A percentile compares a stretch with the other conserved stretches of the same genome.
Conservation (phyloP, 2,113 vertebrate genomes). For the Apodemus sylvaticus region DNA sequence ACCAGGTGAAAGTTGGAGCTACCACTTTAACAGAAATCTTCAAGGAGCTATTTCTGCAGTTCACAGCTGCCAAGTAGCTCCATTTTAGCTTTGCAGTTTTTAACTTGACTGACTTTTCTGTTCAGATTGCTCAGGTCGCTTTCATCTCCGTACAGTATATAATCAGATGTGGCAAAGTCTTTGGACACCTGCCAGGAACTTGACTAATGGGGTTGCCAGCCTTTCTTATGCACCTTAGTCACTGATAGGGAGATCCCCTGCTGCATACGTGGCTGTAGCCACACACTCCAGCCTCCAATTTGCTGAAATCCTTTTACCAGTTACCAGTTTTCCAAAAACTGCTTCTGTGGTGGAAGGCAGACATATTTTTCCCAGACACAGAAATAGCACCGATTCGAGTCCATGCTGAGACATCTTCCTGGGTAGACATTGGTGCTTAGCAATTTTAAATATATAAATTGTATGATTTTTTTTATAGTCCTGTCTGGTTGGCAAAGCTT, state of each 20-base stretch:
- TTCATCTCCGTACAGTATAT: not conserved
- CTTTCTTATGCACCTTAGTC: not conserved
- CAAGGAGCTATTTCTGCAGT: slow-evolving; percentile 92
- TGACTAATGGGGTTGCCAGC: not conserved
- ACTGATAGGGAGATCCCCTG: no score
- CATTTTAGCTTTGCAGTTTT: slow-evolving; percentile 79
- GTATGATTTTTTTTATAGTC: not conserved
- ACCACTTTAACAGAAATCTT: slow-evolving; percentile 95
- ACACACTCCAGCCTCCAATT: not conserved
- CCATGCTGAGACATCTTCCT: not conserved
- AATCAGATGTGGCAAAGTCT: no score
- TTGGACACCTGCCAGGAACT: not conserved
- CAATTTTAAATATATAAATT: not conserved
- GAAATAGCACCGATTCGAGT: not conserved
- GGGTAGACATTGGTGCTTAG: not conserved
- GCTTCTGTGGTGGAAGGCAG: not conserved
- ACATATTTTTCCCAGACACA: not conserved
- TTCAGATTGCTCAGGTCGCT: slow-evolving; percentile 88
- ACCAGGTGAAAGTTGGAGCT: not conserved
- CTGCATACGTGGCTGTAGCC: not conserved
- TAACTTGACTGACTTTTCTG: slow-evolving; percentile 86
- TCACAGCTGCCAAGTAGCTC: slow-evolving; percentile 94
- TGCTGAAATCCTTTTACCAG: not conserved
- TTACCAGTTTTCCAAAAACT: not conserved
- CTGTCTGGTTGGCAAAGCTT: not conserved